A percentile compares a stretch with the other conserved stretches of the same genome.
phyloP scores from a whole-genome alignment of 1,140 invertebrate genomes.

The Ips nitidus region DNA sequence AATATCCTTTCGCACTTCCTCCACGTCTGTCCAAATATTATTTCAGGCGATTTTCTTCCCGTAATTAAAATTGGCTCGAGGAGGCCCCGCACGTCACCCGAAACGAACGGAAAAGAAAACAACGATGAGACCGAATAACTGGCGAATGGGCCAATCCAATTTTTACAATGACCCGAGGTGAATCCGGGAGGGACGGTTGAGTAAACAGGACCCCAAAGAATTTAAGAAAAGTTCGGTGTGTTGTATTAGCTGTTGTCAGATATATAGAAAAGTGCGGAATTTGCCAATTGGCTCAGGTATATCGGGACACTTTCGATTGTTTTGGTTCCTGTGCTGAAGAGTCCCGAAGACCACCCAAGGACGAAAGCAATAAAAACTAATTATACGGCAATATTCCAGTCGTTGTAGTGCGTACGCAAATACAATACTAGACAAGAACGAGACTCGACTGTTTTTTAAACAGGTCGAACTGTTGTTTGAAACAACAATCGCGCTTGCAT shows the following conservation, averaged over 20 bases:
- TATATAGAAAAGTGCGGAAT: too few species aligned
- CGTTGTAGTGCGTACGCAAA: not conserved
- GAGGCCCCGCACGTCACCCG: slow-evolving; percentile 2
- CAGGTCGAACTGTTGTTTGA: slow-evolving; percentile 11
- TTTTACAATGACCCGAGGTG: slow-evolving; percentile 23
- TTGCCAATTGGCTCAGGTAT: too few species aligned
- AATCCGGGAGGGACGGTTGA: slow-evolving; percentile 33
- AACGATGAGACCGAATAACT: slow-evolving; percentile 4
- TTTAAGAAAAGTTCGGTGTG: slow-evolving; percentile 11
- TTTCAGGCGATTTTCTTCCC: slow-evolving; percentile 45
- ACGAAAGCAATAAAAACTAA: slow-evolving; percentile 11
- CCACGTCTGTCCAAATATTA: slow-evolving; percentile 44
- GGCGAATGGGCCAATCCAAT: slow-evolving; percentile 19
- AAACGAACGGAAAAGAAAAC: slow-evolving; percentile 15
- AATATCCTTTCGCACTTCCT: slow-evolving; percentile 37
- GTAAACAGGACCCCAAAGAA: slow-evolving; percentile 34
- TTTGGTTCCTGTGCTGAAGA: too few species aligned
- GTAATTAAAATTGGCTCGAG: slow-evolving; percentile 43
- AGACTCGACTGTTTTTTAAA: slow-evolving; percentile 18
- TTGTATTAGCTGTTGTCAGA: slow-evolving; percentile 22
- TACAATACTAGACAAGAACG: not conserved
- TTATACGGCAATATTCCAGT: not conserved
- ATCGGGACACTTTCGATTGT: too few species aligned
- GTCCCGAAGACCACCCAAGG: not conserved
- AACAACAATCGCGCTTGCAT: slow-evolving; percentile 13